Base-by-base conservation (phyloP, 2,888 invertebrate genomes). In the Drosophila neutralis region DNA sequence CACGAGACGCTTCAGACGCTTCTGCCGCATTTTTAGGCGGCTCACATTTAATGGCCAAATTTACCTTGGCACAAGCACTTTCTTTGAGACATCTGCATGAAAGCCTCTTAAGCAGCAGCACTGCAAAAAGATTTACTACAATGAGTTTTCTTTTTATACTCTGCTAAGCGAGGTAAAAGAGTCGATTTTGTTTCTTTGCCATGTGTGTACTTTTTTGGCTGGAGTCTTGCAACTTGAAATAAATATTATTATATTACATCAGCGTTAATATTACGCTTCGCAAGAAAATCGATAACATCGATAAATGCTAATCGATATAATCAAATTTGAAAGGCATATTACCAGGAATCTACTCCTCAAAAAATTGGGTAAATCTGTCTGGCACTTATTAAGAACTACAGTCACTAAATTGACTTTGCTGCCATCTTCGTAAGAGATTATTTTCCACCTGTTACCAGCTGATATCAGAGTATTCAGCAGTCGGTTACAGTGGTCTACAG, bases 31-130 rank as follows among this genome's bases (percentile, higher is more conserved):
- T 68, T 59, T 53, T 59, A 38, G 52, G 54, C 5, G 52, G 54
- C 10, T 11, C 27, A 31, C 58, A 36, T 71, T 79, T 78, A 79
- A 79, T 76, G 76, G 59, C 63, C 76, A 66, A 38, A 72, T 69
- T 78, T 58, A 69, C 79, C 79, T 76, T 66, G 72, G 69, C 68
- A 7, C 21, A 49, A 45, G 21, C 64, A 36, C 62, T 69, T 73
- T 69, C 56, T 52, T 35, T 59, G 27, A 51, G 40, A 49, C 45
- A 36, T 27, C 69, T 59, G 35, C 42, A 58, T 40, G n/a, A 42
- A 24, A 24, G 40, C 51, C 36, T 51, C 29, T 60, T 51, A 48
- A 45, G 42, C 49, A 61, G 15, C 49, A n/a, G 29, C 56, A n/a
- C 49, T 29, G 56, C 56, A 56, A 56, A 54, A 24, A 24, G 18